Evolutionary conservation across 2,888 invertebrate genomes (phyloP), one percentile per base, ranked within the genome.

Genomic region (Polylopha cassiicola): DNA sequence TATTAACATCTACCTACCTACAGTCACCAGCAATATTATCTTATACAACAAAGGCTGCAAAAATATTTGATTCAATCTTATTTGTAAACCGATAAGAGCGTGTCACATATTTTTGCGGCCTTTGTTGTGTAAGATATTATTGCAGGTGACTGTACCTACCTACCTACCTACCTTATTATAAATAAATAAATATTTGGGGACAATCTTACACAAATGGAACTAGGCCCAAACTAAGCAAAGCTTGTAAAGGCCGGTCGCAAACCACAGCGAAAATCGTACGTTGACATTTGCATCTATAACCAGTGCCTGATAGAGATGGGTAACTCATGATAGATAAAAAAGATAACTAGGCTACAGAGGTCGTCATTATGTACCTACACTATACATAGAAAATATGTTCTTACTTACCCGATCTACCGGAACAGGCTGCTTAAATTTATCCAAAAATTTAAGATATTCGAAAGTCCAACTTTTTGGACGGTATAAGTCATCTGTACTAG

Each of bases 401-500:
- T 37, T 37, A 37, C 37, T 37, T 21, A 21, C 21, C 21, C 21
- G 21, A 21, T 21, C 21, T 21, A 21, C 28, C 32, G 32, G 39
- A 33, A 39, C 39, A 39, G 39, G 33, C 39, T 39, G 39, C 39
- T 39, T 32, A 39, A 39, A 39, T 33, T 39, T 39, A 39, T 39
- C 39, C 32, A 26, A 38, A 38, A 31, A 38, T 31, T 38, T 38
- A 30, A 37, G 31, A 31, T 42, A 42, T 27, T 42, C 37, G 28
- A 43, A 43, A 33, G 43, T 43, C 43, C 43, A 43, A 43, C 37
- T 37, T 43, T 43, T 43, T 43, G 43, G 37, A 20, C 20, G 20
- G 20, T 30, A 30, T 20, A 37, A 26, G 29, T 41, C 39, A 41
- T 41, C 34, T 34, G 34, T 29, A 30, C 39, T 30, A 34, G 39